Conservation (phyloP, 2,888 invertebrate genomes). For the Callimorpha dominula region DNA sequence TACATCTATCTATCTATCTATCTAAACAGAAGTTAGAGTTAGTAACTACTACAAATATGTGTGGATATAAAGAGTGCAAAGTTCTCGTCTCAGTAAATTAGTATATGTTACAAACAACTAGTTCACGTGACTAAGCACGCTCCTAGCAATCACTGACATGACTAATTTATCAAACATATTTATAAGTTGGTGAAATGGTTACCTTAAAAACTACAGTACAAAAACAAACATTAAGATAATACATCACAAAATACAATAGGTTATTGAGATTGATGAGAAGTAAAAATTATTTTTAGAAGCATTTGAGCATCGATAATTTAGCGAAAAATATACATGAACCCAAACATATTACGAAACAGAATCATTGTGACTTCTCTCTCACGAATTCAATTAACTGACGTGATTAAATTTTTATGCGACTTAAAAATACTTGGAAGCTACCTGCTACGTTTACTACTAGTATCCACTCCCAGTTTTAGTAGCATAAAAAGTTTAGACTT, state of each 20-base stretch:
- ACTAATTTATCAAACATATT: background rate
- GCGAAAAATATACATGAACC: constrained; percentile 8
- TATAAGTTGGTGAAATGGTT: background rate
- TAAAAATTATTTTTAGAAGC: background rate
- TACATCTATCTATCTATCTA: too few relatives aligned
- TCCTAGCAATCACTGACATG: background rate
- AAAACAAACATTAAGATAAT: background rate
- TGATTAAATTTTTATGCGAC: constrained; percentile 73
- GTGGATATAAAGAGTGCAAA: background rate
- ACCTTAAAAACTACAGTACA: background rate
- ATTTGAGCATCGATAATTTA: background rate
- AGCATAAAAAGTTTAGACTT: constrained; percentile 64
- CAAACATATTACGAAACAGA: constrained; percentile 27
- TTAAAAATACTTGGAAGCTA: constrained; percentile 65
- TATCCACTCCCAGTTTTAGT: constrained; percentile 60
- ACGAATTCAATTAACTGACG: constrained; percentile 66
- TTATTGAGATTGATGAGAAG: background rate
- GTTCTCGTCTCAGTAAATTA: background rate
- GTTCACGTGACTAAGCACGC: background rate
- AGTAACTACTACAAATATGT: too few relatives aligned
- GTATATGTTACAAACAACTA: background rate
- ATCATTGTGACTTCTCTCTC: constrained; percentile 32
- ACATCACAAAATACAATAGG: background rate
- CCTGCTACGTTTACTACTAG: constrained; percentile 42
- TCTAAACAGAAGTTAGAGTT: too few relatives aligned